Base-by-base conservation (phyloP, 2,113 vertebrate genomes). In the Gavialis gangeticus region DNA sequence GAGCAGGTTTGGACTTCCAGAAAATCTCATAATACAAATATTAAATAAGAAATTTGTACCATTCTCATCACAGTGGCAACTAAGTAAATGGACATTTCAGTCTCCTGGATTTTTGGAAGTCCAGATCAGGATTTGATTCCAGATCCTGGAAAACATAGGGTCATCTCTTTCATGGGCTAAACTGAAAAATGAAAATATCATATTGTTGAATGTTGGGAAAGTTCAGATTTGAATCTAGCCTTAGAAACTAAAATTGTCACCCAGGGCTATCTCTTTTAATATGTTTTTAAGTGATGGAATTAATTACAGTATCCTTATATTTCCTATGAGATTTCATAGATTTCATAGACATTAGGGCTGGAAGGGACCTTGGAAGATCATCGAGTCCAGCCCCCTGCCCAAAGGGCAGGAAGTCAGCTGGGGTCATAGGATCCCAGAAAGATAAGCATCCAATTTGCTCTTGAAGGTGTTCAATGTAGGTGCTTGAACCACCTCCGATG, bases 141-240 rank as follows among this genome's bases (percentile, higher is more conserved):
- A 54, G 63, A 10, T 11, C 54, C 55, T 18, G 24, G 34, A 75
- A 91, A 91, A 64, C 15, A 71, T 71, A 75, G 25, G 30, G 22
- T 12, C 19, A 19, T 62, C 30, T 55, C 12, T 54, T 8, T 55
- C 37, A 55, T 22, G 30, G 37, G 17, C 30, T 89, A 86, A 89
- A 79, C 11, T 18, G 75, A 88, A 80, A 0, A 69, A 27, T 2
- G 22, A 77, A 24, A 27, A 10, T 75, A 55, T 12, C 60, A 63
- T 63, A 8, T 10, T 12, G 55, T 15, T 27, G 28, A 79, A 69
- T 25, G 22, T 75, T 64, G 16, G 5, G 18, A 46, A 12, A 4
- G 22, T 15, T 79, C 0, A 71, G 0, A 5, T 73, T 66, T 84
- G 59, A 11, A 56, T 30, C 27, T 12, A 14, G 58, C 66, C 79